Percentiles rank a stretch among this genome's conserved stretches.
Conservation (phyloP, 2,797 vertebrate genomes). For the Sebastes matsubarae region DNA sequence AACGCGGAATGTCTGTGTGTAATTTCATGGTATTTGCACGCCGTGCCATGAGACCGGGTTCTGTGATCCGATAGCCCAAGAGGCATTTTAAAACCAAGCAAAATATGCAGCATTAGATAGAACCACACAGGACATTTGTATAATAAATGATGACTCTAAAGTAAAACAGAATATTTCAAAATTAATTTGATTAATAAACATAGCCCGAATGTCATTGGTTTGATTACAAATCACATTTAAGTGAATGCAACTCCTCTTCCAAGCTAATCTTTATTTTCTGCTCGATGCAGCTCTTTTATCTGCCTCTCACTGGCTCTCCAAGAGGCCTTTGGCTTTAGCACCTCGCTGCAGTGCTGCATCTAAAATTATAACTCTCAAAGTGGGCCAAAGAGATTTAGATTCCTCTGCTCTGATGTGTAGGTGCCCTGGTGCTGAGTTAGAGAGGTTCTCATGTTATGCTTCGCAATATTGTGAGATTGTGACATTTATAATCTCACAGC, state of each 20-base stretch:
- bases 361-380: conserved; percentile 74
- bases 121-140: background rate
- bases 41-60: no score
- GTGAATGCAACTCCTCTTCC: conserved; percentile 16
- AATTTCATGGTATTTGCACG: no score
- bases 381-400: conserved; percentile 68
- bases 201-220: background rate
- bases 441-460: conserved; percentile 16
- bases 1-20: no score
- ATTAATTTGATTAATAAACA: background rate
- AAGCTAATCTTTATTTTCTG: conserved; percentile 34
- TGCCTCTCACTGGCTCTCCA: conserved; percentile 64
- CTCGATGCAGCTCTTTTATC: conserved; percentile 53
- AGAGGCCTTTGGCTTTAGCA: conserved; percentile 67
- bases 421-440: conserved; percentile 36
- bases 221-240: conserved; percentile 9
- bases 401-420: conserved; percentile 55
- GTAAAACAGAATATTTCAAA: background rate
- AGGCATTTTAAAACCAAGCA: background rate
- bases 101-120: background rate
- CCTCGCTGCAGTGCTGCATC: conserved; percentile 64
- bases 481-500: background rate
- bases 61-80: background rate
- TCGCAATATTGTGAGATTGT: background rate
- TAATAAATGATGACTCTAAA: background rate